Conservation (phyloP, 2,797 vertebrate species). For the Parambassis ranga region DNA sequence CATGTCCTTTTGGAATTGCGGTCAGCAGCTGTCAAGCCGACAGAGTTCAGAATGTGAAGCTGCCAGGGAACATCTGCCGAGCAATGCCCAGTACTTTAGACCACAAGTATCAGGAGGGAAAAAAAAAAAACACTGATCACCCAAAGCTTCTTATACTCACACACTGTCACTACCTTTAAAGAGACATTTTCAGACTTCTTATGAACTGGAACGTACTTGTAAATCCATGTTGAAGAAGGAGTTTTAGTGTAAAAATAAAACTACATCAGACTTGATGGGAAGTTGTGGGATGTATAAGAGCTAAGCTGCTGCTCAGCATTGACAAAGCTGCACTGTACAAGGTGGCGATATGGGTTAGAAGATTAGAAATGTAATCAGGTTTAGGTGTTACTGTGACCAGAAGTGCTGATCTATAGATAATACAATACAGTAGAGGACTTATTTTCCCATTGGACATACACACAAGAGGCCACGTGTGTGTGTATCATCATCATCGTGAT, state of each 20-base stretch:
- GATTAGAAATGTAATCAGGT: conserved; percentile 55
- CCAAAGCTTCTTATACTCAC: conserved; percentile 43
- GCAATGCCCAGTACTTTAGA: conserved; percentile 51
- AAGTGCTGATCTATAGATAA: conserved; percentile 15
- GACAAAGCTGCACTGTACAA: conserved; percentile 12
- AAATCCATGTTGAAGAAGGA: conserved; percentile 37
- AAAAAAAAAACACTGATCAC: conserved; percentile 3
- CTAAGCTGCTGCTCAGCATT: conserved; percentile 30
- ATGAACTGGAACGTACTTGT: conserved; percentile 32
- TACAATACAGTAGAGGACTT: neutral
- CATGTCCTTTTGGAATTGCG: conserved; percentile 75
- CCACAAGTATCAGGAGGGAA: conserved; percentile 20
- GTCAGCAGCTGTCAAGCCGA: conserved; percentile 77
- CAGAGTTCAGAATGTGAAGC: conserved; percentile 60
- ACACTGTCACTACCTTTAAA: conserved; percentile 11
- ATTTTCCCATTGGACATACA: too few relatives aligned
- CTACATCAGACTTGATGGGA: conserved; percentile 25
- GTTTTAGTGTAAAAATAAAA: conserved; percentile 25
- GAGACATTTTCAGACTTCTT: conserved; percentile 49
- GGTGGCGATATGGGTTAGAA: conserved; percentile 17
- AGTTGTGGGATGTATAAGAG: conserved; percentile 6
- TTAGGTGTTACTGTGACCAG: conserved; percentile 4
- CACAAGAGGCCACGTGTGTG: conserved; percentile 23
- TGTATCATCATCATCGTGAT: neutral
- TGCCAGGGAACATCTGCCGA: conserved; percentile 72